Base-by-base conservation (phyloP, 2,888 invertebrate genomes). In the Volucella inanis region DNA sequence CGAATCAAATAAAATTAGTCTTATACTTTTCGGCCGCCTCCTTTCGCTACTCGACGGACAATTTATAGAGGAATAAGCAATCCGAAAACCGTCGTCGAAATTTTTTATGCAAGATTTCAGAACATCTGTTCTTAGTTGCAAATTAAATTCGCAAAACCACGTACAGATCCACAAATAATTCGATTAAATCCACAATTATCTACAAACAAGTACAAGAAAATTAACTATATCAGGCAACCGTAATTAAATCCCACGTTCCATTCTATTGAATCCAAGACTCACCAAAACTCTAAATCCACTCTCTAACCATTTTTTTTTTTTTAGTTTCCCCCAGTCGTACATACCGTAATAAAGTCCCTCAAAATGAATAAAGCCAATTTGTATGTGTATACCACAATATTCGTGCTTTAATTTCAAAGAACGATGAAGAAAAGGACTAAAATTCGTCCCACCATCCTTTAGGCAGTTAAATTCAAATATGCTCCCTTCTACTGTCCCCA, bases 221-320 rank as follows among this genome's bases (percentile, higher is more conserved):
- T 38, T 49, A 49, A n/a, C 41, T 41, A 2, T 38, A 47, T 49
- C 47, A 59, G n/a, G 43, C 11, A 43, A 61, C 41, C 50, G 41
- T 14, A 61, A 71, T 50, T 39, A 71, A 52, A 59, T 59, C 61
- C 15, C 22, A 41, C 57, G 31, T 31, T 31, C 31, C 4, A 71
- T 10, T 22, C 43, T 18, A 15, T 2, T 14, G 12, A 57, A 41
- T 64, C n/a, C 47, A 49, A 38, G 15, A 4, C 31, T 38, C 62
- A 31, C 39, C n/a, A 41, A 10, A 52, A 67, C 41, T 43, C 52
- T n/a, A 2, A 22, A 41, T 50, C 49, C 62, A 47, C 45, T 31
- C 38, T 47, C 6, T n/a, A 11, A 8, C 8, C 8, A 18, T 59
- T 49, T 14, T 12, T 15, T 8, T n/a, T 9, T 22, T 12, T 22